Evolutionary conservation across 2,113 vertebrate species (phyloP).

Genomic region (Coracopsis vasa): DNA sequence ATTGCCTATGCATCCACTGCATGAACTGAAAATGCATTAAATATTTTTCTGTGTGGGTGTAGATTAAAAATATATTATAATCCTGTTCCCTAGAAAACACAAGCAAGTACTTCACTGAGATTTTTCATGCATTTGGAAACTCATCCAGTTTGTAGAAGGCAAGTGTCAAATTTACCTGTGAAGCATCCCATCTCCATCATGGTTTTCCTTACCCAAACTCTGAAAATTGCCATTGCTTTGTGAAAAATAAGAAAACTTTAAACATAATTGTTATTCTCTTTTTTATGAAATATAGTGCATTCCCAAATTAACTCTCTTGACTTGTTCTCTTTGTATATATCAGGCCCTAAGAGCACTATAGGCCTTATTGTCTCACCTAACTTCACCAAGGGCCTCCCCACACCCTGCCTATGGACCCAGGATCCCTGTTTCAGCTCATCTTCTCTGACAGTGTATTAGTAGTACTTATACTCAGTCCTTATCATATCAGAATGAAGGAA

Average conservation of each 20-base stretch:
- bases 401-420: neutral
- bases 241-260: neutral
- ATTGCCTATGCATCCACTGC: neutral
- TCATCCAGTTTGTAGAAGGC: neutral
- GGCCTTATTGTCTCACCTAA: neutral
- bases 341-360: neutral
- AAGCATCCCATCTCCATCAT: accelerated
- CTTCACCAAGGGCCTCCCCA: accelerated
- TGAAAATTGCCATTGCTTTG: neutral
- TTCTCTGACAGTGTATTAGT: neutral
- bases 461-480: neutral
- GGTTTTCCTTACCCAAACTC: neutral
- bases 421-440: neutral
- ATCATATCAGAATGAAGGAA: neutral
- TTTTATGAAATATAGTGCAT: neutral
- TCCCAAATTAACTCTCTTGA: neutral
- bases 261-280: neutral
- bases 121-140: neutral
- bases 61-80: neutral
- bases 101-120: neutral
- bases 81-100: accelerated
- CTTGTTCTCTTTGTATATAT: neutral
- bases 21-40: neutral
- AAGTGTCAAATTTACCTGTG: neutral
- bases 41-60: neutral